Evolutionary conservation across 2,888 invertebrate genomes (phyloP), one percentile per base, ranked within the genome.

Genomic region (Ectemnius lituratus): DNA sequence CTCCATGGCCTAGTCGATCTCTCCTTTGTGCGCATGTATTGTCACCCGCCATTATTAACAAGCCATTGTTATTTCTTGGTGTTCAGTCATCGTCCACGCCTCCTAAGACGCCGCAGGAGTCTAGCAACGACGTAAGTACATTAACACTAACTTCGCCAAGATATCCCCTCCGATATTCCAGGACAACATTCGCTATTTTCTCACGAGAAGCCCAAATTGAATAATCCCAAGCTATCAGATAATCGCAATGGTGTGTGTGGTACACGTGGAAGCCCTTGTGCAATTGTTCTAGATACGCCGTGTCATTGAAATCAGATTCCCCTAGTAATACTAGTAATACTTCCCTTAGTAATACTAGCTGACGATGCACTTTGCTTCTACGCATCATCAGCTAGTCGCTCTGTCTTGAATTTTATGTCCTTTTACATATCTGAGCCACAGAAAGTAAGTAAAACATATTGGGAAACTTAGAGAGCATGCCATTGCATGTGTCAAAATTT

Each of bases 71-170:
- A 83, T 89, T 88, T 87, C 81, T 88, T 83, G 85, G 81, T 87
- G 85, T 86, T 86, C 87, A 90, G 90, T 88, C 89, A 77, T 83
- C 87, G 77, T 84, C 86, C 68, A 87, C 88, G 75, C 85, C 88
- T 45, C 87, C 88, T 76, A 89, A 89, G 85, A 88, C 88, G 75
- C 89, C 89, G 61, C 86, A 87, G 87, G 89, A 89, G 60, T 75
- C 83, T 65, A 80, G 78, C 60, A 82, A 85, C 73, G 84, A 88
- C 84, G 91, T 91, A 86, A 91, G 91, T 91, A 90, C 62, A 57
- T 27, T 46, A 68, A 70, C 37, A 37, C 37, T 37, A 37, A 37
- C 27, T 49, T 56, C 47, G 47, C 28, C 46, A 56, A 60, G 14
- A 18, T 20, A 37, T 52, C 61, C 60, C 62, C 49, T 58, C 18